These are phyloP conservation scores for Sphyrna mokarran DNA, from an alignment of 2,113 vertebrate genomes.

Conservation along the genomic window DNA sequence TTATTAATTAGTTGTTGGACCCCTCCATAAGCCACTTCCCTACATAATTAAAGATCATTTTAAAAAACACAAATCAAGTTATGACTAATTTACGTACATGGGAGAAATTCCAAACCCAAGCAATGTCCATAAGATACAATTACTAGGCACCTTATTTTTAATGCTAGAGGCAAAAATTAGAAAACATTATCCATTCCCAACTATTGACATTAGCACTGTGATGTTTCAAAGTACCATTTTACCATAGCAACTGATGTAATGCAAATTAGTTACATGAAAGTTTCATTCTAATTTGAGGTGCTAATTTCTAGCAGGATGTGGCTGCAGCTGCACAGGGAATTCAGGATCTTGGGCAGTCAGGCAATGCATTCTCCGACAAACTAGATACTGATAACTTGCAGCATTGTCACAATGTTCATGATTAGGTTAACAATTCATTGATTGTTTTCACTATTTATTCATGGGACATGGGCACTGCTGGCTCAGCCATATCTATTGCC, in stretches of 20 bases:
- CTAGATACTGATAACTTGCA: neutral
- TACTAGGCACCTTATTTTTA: neutral
- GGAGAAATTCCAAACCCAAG: neutral
- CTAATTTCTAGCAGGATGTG: neutral
- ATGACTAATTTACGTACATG: neutral
- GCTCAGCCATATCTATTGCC: neutral
- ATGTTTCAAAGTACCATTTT: neutral
- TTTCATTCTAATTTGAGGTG: neutral
- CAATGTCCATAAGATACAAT: neutral
- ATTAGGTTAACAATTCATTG: neutral
- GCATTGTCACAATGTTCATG: neutral
- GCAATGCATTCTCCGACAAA: neutral
- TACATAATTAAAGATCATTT: neutral
- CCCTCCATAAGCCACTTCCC: no score
- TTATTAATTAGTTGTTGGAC: neutral
- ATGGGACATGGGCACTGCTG: neutral
- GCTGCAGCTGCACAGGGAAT: neutral
- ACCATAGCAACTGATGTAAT: neutral
- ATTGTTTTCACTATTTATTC: no score
- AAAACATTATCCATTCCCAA: neutral
- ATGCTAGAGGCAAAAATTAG: neutral
- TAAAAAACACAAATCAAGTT: neutral
- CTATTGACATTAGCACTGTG: neutral
- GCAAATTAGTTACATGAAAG: neutral
- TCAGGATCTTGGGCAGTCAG: neutral